A percentile compares a stretch with the other conserved stretches of the same genome.
phyloP scores from a whole-genome alignment of 2,888 invertebrate genomes.

The Pyrrhosoma nymphula region DNA sequence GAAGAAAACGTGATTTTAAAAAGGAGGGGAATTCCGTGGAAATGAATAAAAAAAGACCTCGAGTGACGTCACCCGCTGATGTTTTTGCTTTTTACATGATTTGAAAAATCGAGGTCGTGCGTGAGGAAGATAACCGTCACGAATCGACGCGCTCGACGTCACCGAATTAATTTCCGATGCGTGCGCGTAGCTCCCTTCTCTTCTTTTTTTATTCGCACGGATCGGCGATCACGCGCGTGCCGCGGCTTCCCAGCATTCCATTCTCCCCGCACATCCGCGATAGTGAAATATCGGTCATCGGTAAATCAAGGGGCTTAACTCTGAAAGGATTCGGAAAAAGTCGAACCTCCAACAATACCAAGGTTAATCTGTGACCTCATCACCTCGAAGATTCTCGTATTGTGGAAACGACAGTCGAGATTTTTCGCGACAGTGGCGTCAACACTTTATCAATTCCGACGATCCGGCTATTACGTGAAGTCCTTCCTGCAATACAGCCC shows the following conservation, averaged over 20 bases:
- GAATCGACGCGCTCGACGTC: slow-evolving; percentile 16
- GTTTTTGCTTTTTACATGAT: background rate
- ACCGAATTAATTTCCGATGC: background rate
- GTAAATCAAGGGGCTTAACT: background rate
- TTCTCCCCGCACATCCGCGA: background rate
- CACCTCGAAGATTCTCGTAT: too few species aligned
- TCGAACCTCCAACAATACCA: too few species aligned
- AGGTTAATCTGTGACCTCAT: too few species aligned
- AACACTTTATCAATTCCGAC: too few species aligned
- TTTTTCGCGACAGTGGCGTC: too few species aligned
- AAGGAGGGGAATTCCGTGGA: background rate
- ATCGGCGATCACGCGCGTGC: background rate
- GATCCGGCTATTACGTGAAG: too few species aligned
- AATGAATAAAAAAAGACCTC: background rate
- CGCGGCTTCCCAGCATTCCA: background rate
- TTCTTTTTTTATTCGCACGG: background rate
- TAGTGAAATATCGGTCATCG: background rate
- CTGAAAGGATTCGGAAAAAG: too few species aligned
- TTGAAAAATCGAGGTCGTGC: background rate
- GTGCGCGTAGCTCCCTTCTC: background rate
- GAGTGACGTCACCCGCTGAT: background rate
- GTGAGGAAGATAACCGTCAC: background rate
- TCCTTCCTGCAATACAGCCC: too few species aligned
- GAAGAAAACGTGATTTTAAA: too few species aligned
- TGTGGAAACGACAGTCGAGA: too few species aligned